phyloP scores from a whole-genome alignment of 2,888 invertebrate species.

The Amiota communis region DNA sequence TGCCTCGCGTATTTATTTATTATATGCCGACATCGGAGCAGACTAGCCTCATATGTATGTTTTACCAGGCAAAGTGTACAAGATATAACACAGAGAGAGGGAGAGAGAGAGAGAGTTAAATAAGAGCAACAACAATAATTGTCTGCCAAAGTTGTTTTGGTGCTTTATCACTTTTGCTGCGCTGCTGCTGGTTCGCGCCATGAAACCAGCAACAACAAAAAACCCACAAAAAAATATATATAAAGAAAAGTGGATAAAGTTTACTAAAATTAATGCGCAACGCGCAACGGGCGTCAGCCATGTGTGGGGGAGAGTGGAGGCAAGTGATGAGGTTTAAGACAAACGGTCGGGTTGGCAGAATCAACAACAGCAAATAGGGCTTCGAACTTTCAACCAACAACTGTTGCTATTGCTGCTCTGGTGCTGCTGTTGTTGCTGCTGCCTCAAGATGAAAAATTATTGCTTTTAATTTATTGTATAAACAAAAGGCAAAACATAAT shows the following conservation, averaged over 20 bases:
- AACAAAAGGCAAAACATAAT: constrained; percentile 54
- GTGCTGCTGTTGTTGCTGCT: constrained; percentile 38
- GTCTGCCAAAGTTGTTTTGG: constrained; percentile 59
- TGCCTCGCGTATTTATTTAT: constrained; percentile 53
- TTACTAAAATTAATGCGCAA: constrained; percentile 65
- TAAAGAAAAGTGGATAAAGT: constrained; percentile 52
- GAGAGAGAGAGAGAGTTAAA: constrained; percentile 26
- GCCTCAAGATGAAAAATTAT: constrained; percentile 72
- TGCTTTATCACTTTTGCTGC: constrained; percentile 62
- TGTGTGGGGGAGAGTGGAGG: constrained; percentile 40
- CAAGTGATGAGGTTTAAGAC: not conserved
- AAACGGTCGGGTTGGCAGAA: not conserved
- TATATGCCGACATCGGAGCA: constrained; percentile 43
- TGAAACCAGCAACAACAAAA: not conserved
- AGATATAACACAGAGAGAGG: constrained; percentile 31
- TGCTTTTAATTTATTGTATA: constrained; percentile 71
- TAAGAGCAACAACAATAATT: constrained; percentile 48
- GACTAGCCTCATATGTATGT: constrained; percentile 1
- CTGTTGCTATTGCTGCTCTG: constrained; percentile 36
- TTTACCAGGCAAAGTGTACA: constrained; percentile 21
- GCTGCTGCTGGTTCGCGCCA: not conserved
- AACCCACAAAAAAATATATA: not conserved
- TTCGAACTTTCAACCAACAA: constrained; percentile 62
- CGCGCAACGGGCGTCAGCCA: constrained; percentile 50
- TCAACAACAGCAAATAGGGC: constrained; percentile 24